These are phyloP conservation scores for Drosophila lini DNA, from an alignment of 1,140 invertebrate species.

Conservation along the genomic window DNA sequence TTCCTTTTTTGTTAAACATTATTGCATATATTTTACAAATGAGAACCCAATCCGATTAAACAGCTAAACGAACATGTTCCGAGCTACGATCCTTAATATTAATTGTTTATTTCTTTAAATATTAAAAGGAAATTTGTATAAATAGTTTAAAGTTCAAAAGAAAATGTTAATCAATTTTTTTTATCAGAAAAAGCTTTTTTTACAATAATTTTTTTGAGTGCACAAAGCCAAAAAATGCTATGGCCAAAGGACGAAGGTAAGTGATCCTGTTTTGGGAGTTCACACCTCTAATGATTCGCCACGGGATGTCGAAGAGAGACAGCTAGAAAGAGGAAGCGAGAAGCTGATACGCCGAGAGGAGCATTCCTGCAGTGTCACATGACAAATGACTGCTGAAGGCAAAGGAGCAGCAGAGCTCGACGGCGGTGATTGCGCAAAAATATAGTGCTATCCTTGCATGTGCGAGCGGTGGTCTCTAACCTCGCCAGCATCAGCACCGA, in stretches of 20 bases:
- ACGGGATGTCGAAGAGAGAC: conserved; percentile 5
- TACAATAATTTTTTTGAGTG: neutral
- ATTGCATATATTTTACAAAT: too few species aligned
- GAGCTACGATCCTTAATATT: too few species aligned
- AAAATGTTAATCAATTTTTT: neutral
- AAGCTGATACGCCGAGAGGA: neutral
- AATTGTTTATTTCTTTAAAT: too few species aligned
- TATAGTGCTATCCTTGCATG: conserved; percentile 55
- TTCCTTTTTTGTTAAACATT: too few species aligned
- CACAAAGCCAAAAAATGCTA: conserved; percentile 1
- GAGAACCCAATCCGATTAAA: too few species aligned
- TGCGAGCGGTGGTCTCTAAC: conserved; percentile 61
- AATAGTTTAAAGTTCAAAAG: too few species aligned
- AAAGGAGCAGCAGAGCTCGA: conserved; percentile 14
- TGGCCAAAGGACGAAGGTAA: conserved; percentile 46
- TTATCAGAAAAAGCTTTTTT: too few species aligned
- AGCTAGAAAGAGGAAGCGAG: neutral
- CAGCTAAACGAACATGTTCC: too few species aligned
- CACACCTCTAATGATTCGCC: conserved; percentile 65
- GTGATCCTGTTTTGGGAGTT: conserved; percentile 42
- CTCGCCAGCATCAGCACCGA: conserved; percentile 17
- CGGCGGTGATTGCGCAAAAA: conserved; percentile 79
- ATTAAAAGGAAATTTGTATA: too few species aligned
- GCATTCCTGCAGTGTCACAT: conserved; percentile 72
- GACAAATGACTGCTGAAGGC: conserved; percentile 64